A percentile compares a stretch with the other conserved stretches of the same genome.
These are phyloP conservation scores for Lampris megalopsis DNA, from an alignment of 2,113 vertebrate species.

Conservation along the genomic window DNA sequence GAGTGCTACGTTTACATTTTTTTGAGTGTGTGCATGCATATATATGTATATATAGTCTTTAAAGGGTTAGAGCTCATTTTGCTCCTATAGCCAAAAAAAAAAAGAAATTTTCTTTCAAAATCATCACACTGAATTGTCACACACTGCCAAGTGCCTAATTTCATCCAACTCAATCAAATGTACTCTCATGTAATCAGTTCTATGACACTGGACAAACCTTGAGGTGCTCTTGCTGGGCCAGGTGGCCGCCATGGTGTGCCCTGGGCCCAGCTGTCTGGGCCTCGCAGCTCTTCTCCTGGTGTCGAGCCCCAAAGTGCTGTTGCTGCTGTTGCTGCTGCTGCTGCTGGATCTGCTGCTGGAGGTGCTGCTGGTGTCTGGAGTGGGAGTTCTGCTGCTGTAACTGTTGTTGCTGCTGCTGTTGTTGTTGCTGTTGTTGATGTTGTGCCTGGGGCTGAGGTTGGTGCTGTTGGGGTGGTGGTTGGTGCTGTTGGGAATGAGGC, in stretches of 20 bases:
- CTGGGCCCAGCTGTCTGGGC: slow-evolving; percentile 85
- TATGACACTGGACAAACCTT: slow-evolving; percentile 81
- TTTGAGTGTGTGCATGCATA: no score
- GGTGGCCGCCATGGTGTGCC: slow-evolving; percentile 86
- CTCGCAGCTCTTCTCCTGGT: slow-evolving; percentile 94
- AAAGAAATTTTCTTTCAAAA: no score
- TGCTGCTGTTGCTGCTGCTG: slow-evolving; percentile 58
- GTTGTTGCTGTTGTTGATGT: slow-evolving; percentile 75
- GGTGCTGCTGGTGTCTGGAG: slow-evolving; percentile 81
- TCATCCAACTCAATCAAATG: no score
- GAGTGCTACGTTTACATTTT: no score
- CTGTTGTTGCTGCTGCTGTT: slow-evolving; percentile 64
- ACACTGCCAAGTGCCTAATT: no score
- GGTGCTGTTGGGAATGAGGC: slow-evolving; percentile 89
- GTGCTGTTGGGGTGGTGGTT: slow-evolving; percentile 87
- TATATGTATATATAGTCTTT: no score
- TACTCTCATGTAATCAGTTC: slow-evolving; percentile 14
- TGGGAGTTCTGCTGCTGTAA: slow-evolving; percentile 79
- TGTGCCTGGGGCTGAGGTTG: slow-evolving; percentile 69
- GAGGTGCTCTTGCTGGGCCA: slow-evolving; percentile 85
- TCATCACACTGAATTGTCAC: no score
- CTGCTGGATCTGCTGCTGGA: slow-evolving; percentile 84
- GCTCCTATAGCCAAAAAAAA: no score
- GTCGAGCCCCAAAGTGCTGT: slow-evolving; percentile 89
- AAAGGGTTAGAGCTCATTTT: no score